A percentile compares a stretch with the other conserved stretches of the same genome.
phyloP scores from a whole-genome alignment of 2,888 invertebrate species.

The Tipula lateralis region DNA sequence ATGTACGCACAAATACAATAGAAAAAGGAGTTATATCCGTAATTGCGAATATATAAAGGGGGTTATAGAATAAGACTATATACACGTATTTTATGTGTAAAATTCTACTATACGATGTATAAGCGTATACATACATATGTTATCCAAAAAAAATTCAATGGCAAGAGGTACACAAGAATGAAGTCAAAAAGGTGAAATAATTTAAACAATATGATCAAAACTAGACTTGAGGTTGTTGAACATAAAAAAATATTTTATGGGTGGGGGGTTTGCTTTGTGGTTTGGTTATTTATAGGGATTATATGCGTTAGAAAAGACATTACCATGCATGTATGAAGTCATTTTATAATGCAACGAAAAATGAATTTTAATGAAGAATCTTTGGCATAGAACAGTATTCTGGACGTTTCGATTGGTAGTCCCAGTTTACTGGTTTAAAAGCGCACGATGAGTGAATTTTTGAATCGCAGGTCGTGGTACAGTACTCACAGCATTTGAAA shows the following conservation, averaged over 20 bases:
- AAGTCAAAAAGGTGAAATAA: conserved; percentile 19
- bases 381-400: no score
- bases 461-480: no score
- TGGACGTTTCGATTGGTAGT: no score
- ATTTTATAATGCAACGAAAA: no score
- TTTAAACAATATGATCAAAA: background rate
- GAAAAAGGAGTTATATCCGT: background rate
- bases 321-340: no score
- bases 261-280: background rate
- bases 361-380: no score
- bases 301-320: no score
- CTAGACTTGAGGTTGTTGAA: background rate
- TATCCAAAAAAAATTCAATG: no score
- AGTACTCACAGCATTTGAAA: no score
- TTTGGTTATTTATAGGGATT: background rate
- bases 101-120: background rate
- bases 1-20: background rate
- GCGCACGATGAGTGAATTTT: no score
- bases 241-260: background rate
- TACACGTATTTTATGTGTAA: background rate
- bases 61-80: background rate
- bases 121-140: background rate
- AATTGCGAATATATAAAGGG: background rate
- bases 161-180: background rate
- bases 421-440: no score